These are phyloP conservation scores for Aplodontia rufa DNA, from an alignment of 2,113 vertebrate species.

Conservation along the genomic window DNA sequence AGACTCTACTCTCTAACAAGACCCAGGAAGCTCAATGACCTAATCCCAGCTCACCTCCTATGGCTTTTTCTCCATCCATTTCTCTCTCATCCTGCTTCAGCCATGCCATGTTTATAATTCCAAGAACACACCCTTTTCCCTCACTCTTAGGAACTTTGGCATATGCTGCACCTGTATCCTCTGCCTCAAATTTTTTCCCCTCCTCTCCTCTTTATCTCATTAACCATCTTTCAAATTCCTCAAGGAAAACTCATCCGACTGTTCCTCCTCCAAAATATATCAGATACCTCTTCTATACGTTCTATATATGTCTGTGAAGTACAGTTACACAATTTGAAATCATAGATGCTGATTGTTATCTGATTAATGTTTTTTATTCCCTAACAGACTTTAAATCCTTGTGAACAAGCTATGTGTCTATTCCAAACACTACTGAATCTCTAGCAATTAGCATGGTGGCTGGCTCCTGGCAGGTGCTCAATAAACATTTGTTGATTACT, in stretches of 20 bases:
- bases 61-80: too few relatives aligned
- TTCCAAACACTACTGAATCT: not conserved
- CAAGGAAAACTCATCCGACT: not conserved
- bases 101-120: not conserved
- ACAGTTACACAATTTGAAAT: not conserved
- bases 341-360: not conserved
- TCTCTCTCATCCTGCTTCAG: not conserved
- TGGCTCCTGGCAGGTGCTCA: not conserved
- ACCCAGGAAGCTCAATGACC: not conserved
- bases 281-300: not conserved
- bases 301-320: not conserved
- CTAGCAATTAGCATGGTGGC: not conserved
- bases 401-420: not conserved
- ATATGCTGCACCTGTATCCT: not conserved
- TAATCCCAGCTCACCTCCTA: not conserved
- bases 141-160: not conserved
- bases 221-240: not conserved
- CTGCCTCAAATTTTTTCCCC: not conserved
- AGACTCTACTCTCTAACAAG: not conserved
- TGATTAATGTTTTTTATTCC: not conserved
- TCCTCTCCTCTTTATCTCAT: not conserved
- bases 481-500: not conserved
- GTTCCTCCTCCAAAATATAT: not conserved
- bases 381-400: not conserved
- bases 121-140: not conserved